These are phyloP conservation scores for Myiozetetes cayanensis DNA, from an alignment of 2,113 vertebrate species.

Conservation along the genomic window DNA sequence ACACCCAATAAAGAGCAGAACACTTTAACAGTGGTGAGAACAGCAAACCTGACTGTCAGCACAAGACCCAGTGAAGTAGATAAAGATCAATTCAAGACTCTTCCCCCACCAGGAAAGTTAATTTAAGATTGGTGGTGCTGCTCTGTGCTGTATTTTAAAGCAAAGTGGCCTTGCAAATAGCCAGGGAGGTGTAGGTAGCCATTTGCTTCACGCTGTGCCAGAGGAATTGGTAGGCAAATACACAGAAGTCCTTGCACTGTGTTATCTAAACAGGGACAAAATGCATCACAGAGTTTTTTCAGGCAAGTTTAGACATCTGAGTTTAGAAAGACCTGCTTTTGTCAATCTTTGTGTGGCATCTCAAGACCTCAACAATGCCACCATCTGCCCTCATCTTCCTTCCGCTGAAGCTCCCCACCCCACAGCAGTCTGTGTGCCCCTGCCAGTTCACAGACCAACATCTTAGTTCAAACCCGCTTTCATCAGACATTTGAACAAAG, in stretches of 20 bases:
- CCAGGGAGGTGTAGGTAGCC: constrained; percentile 13
- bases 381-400: constrained; percentile 28
- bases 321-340: not conserved
- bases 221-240: constrained; percentile 39
- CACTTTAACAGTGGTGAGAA: constrained; percentile 41
- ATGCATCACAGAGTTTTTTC: not conserved
- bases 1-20: constrained; percentile 48
- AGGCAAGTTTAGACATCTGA: not conserved
- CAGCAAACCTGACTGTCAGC: constrained; percentile 47
- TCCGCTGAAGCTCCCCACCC: not conserved
- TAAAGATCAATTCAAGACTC: constrained; percentile 35
- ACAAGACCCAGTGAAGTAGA: constrained; percentile 47
- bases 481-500: not conserved
- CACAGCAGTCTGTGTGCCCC: not conserved
- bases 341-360: not conserved
- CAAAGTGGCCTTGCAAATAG: constrained; percentile 44
- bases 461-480: not conserved
- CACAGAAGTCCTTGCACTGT: not conserved
- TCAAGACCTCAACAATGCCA: constrained; percentile 26
- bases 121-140: constrained; percentile 7
- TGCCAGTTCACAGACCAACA: not conserved
- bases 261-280: not conserved
- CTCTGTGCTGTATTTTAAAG: constrained; percentile 37
- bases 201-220: constrained; percentile 28
- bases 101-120: constrained; percentile 20